phyloP scores from a whole-genome alignment of 2,113 vertebrate genomes.

The Actenoides hombroni region DNA sequence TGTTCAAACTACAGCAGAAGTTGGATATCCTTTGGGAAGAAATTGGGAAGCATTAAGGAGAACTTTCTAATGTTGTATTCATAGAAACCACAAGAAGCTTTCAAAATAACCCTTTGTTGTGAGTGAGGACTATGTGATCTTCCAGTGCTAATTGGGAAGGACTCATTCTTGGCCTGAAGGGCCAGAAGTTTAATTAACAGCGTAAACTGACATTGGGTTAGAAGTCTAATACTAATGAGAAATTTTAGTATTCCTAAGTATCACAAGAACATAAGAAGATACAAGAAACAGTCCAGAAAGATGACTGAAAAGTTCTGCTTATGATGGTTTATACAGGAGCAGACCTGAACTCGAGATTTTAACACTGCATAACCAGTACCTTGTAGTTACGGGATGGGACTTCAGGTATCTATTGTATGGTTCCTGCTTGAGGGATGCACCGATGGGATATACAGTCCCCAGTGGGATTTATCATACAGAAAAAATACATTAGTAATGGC shows the following conservation, averaged over 20 bases:
- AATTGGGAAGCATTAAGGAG: background rate
- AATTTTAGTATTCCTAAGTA: background rate
- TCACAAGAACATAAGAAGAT: background rate
- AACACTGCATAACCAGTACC: background rate
- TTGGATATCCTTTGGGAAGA: background rate
- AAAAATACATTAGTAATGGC: background rate
- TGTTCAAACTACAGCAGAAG: background rate
- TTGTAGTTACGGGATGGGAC: background rate
- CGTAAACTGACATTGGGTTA: background rate
- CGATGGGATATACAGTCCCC: background rate
- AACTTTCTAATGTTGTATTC: background rate
- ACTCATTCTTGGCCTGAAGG: background rate
- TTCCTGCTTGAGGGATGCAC: background rate
- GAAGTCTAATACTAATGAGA: background rate
- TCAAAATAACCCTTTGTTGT: background rate
- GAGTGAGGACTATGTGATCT: background rate
- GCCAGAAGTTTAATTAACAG: conserved; percentile 28
- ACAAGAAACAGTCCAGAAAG: background rate
- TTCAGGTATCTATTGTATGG: background rate
- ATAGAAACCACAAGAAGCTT: background rate
- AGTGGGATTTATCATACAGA: background rate
- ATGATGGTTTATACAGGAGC: accelerated
- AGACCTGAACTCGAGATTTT: background rate
- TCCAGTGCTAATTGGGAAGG: background rate
- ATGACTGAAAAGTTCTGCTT: background rate